Base-by-base conservation (phyloP, 2,797 vertebrate genomes). In the Myotis pilosus region DNA sequence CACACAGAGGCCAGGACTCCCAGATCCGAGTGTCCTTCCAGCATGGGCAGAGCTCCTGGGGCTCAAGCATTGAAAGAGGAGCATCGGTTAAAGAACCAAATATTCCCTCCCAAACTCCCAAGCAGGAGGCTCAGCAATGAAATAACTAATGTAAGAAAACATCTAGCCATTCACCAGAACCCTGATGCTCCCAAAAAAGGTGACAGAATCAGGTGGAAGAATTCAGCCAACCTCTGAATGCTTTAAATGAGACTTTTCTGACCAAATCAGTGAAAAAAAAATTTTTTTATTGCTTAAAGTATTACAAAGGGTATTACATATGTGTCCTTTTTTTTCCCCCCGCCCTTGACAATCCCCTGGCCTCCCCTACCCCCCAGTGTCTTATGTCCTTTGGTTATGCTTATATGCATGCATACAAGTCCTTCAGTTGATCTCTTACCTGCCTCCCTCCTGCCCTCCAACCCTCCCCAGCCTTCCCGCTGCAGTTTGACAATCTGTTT, bases 1-100 rank as follows among this genome's bases (percentile, higher is more conserved):
- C 3, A 55, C 25, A 5, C 0, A 6, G 3, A 5, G 33, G n/a
- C 57, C 17, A 7, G 49, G 36, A n/a, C 25, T 6, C 9, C 68
- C 64, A 5, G 20, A 41, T 3, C 8, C 1, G 0, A 0, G 0
- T 3, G 25, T 2, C n/a, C 53, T 36, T 53, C 25, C 30, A 30
- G 0, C 23, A 15, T 0, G 5, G 12, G 33, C 16, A 36, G 57
- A 36, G 55, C 15, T 10, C 36, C 44, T 16, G 71, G 36, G 44
- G 30, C 36, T n/a, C 13, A 4, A 17, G 51, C 28, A n/a, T 5
- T 23, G 7, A 36, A 41, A 71, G 12, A 57, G 36, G 7, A 6
- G 4, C 53, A 20, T 12, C 0, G 11, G 13, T 5, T 1, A 41
- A 36, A 71, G 12, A 86, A 2, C 23, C 28, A 6, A 9, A 9